These are phyloP conservation scores for Arothron firmamentum DNA, from an alignment of 2,113 vertebrate species.

Conservation along the genomic window DNA sequence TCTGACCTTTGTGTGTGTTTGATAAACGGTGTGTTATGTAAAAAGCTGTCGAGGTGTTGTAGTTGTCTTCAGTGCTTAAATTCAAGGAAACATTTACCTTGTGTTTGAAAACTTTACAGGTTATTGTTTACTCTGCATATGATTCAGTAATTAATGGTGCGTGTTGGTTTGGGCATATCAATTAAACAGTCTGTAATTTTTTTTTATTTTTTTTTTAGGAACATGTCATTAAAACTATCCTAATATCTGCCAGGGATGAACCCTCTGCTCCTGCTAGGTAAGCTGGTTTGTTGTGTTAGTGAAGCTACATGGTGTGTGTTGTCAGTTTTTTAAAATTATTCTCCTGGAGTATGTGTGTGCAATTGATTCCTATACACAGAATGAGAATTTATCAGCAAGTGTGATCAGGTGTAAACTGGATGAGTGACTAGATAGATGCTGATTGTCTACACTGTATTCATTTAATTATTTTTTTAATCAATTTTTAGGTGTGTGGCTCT, in stretches of 20 bases:
- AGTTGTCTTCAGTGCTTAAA: too few species aligned
- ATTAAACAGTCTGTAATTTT: conserved; percentile 5
- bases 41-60: too few species aligned
- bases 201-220: conserved; percentile 77
- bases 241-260: conserved; percentile 92
- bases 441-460: neutral
- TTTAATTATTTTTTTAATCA: neutral
- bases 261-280: conserved; percentile 96
- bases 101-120: too few species aligned
- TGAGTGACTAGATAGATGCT: too few species aligned
- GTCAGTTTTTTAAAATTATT: neutral
- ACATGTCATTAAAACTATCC: conserved; percentile 92
- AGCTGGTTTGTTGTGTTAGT: neutral
- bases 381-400: too few species aligned
- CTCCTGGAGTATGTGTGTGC: too few species aligned
- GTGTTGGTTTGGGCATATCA: neutral
- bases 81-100: too few species aligned
- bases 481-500: conserved; percentile 90
- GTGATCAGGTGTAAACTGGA: too few species aligned
- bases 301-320: too few species aligned
- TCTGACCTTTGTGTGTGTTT: too few species aligned
- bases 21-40: too few species aligned
- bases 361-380: too few species aligned
- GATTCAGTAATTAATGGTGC: neutral
- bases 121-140: neutral